phyloP scores from a whole-genome alignment of 2,888 invertebrate species.

The Drosophila fungiperda region DNA sequence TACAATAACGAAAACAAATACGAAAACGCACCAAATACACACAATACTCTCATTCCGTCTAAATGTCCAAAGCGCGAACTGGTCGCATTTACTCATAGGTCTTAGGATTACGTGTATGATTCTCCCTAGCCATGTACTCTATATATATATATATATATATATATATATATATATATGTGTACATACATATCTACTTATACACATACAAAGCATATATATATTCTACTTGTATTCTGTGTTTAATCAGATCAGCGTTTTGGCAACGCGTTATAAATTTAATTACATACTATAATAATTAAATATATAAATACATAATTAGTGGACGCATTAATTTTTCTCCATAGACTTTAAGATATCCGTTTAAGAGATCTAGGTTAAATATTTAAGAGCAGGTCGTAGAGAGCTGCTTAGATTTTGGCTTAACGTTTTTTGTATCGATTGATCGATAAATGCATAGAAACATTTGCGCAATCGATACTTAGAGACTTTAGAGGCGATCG shows the following conservation, averaged over 20 bases:
- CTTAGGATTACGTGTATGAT: constrained; percentile 65
- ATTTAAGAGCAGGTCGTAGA: constrained; percentile 64
- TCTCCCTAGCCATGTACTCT: constrained; percentile 63
- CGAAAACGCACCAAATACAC: constrained; percentile 18
- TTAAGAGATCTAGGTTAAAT: constrained; percentile 62
- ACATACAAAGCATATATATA: constrained; percentile 26
- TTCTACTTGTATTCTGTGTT: constrained; percentile 55
- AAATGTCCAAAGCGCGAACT: constrained; percentile 69
- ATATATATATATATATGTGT: constrained; percentile 18
- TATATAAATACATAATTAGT: constrained; percentile 50
- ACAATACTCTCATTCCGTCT: constrained; percentile 70
- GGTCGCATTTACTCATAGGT: constrained; percentile 64
- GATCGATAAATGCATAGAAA: constrained; percentile 33
- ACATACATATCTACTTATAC: constrained; percentile 23
- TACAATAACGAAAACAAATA: not conserved
- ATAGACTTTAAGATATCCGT: constrained; percentile 61
- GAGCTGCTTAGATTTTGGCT: constrained; percentile 62
- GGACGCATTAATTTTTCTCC: constrained; percentile 57
- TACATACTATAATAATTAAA: constrained; percentile 3
- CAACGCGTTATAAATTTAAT: constrained; percentile 43
- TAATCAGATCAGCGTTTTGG: constrained; percentile 48
- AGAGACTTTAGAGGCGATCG: constrained; percentile 53
- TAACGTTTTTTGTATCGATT: constrained; percentile 37
- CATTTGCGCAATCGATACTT: constrained; percentile 49
- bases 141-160: constrained; percentile 29